Percentiles rank a stretch among this genome's conserved stretches.
Evolutionary conservation across 64 coral and sea anemone genomes (phyloP).

Genomic region (Montipora capricornis): DNA sequence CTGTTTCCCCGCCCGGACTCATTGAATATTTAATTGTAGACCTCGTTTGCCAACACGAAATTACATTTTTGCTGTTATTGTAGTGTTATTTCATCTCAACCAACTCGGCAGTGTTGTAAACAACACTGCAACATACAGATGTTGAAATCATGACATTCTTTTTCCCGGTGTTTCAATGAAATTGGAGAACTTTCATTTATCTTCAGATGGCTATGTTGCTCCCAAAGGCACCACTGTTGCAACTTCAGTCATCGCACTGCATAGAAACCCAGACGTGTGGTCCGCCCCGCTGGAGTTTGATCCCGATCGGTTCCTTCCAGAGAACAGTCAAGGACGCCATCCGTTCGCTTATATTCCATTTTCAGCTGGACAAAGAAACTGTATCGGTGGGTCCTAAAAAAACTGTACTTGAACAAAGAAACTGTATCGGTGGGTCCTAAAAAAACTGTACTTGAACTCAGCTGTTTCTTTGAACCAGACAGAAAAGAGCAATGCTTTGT

Average conservation of each 20-base stretch:
- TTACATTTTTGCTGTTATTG: too few species aligned
- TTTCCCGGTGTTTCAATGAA: background rate
- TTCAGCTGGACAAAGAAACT: constrained; percentile 70
- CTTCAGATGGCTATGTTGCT: constrained; percentile 23
- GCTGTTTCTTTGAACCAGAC: too few species aligned
- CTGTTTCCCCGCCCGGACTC: too few species aligned
- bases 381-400: constrained; percentile 42
- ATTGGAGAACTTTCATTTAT: background rate
- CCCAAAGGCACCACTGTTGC: constrained; percentile 56
- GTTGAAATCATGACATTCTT: too few species aligned
- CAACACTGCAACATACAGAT: too few species aligned
- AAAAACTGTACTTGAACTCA: too few species aligned
- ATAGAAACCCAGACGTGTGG: constrained; percentile 63
- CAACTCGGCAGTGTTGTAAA: too few species aligned
- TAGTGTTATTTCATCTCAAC: too few species aligned
- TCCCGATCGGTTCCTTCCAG: constrained; percentile 72
- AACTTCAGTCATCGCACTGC: constrained; percentile 13
- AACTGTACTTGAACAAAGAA: background rate
- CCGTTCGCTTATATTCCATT: constrained; percentile 68
- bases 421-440: constrained; percentile 60
- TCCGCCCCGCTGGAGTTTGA: constrained; percentile 47
- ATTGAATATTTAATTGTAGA: too few species aligned
- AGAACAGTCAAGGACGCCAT: constrained; percentile 70
- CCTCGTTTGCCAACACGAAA: too few species aligned
- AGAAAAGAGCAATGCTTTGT: too few species aligned